Conservation (phyloP, 2,113 vertebrate species). For the Tachysurus fulvidraco region DNA sequence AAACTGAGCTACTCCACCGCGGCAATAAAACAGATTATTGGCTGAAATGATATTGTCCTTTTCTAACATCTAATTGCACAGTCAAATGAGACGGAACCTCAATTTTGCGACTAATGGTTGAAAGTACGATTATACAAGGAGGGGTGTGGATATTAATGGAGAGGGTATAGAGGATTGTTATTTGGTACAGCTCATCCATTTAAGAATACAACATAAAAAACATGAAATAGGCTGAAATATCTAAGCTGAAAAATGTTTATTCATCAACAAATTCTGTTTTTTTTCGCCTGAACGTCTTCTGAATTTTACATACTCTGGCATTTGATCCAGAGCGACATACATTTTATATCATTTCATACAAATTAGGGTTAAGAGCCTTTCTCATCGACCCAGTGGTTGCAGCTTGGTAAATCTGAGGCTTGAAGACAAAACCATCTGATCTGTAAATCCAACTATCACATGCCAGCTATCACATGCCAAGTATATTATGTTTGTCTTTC, state of each 20-base stretch:
- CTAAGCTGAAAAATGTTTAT: background rate
- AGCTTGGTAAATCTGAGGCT: no score
- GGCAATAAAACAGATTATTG: slow-evolving; percentile 18
- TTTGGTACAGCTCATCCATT: background rate
- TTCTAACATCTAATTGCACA: slow-evolving; percentile 1
- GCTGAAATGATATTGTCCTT: slow-evolving; percentile 3
- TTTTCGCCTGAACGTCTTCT: background rate
- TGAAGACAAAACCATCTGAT: no score
- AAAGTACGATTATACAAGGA: background rate
- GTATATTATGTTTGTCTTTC: background rate
- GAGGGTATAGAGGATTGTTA: background rate
- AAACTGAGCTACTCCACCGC: background rate
- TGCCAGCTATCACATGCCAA: no score
- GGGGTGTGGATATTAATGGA: background rate
- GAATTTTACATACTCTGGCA: no score
- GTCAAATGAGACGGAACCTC: slow-evolving; percentile 21
- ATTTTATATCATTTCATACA: no score
- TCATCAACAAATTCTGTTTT: background rate
- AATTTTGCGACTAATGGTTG: background rate
- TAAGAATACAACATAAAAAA: background rate
- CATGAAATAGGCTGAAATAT: no score
- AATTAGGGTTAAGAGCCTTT: no score
- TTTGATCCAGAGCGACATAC: no score
- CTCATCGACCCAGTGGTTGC: no score
- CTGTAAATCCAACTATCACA: no score